These are phyloP conservation scores for Plagodis pulveraria DNA, from an alignment of 2,888 invertebrate species.

Conservation along the genomic window DNA sequence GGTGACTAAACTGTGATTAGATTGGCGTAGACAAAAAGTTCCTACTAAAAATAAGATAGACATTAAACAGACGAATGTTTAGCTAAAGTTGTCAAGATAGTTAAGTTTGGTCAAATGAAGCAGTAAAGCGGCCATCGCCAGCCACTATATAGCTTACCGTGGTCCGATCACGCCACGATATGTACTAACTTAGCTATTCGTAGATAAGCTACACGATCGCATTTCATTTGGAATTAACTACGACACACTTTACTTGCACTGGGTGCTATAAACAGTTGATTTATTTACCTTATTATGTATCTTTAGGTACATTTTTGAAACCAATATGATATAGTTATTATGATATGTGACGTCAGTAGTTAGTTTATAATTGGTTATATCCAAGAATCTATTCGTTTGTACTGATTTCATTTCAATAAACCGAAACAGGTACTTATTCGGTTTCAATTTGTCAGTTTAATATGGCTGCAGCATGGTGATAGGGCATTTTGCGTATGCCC, in stretches of 20 bases:
- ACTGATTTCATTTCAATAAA: too few relatives aligned
- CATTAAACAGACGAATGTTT: background rate
- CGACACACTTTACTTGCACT: constrained; percentile 23
- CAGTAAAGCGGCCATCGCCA: constrained; percentile 46
- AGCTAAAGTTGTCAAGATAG: constrained; percentile 8
- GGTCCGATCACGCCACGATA: constrained; percentile 46
- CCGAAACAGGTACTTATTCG: too few relatives aligned
- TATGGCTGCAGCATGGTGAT: too few relatives aligned
- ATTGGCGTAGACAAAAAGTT: too few relatives aligned
- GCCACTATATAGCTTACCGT: constrained; percentile 27
- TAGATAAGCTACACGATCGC: constrained; percentile 50
- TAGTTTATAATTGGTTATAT: too few relatives aligned
- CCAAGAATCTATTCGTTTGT: too few relatives aligned
- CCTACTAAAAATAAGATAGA: too few relatives aligned
- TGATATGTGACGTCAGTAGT: too few relatives aligned
- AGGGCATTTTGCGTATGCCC: too few relatives aligned
- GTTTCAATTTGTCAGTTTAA: too few relatives aligned
- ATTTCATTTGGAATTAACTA: constrained; percentile 36
- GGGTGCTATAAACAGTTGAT: constrained; percentile 16
- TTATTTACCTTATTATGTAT: constrained; percentile 14
- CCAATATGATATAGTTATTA: too few relatives aligned
- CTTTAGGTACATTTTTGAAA: background rate
- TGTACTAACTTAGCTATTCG: constrained; percentile 26
- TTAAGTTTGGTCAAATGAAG: constrained; percentile 40
- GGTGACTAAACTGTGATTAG: too few relatives aligned